Evolutionary conservation across 2,797 vertebrate genomes (phyloP), one percentile per base, ranked within the genome.

Genomic region (Ateles fusciceps): DNA sequence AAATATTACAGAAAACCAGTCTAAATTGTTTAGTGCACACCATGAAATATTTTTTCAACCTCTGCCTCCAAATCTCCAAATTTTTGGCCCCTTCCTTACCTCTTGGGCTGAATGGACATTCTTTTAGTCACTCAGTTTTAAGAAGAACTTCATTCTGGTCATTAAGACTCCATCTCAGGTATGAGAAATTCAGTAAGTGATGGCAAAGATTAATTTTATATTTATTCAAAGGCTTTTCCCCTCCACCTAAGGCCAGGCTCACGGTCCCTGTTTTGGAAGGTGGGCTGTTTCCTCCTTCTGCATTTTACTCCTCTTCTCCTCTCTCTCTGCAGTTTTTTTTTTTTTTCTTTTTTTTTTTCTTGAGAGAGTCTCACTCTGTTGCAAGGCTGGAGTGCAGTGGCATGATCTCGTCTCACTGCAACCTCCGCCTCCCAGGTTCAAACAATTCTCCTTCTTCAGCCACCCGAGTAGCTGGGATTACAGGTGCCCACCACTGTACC

Each of bases 151-250:
- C 84, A 30, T 76, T 72, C 15, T 72, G 30, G 71, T 48, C 80
- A 33, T 72, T 61, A 84, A 88, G 46, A 75, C 52, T 91, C 83
- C 50, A 71, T 44, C 74, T 74, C 52, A 46, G 80, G 36, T 83
- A 46, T 83, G 46, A 78, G 57, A 83, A 86, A 28, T 83, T 79
- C 24, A 46, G n/a, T 46, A 88, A 50, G 26, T 64, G 76, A 88
- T 72, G 90, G 55, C 50, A 59, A 88, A 89, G 30, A 50, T n/a
- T 57, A 55, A 89, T 84, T 97, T 91, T 42, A 57, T 12, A 22
- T 46, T 83, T 33, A 13, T 74, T 92, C 61, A 33, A 30, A 76
- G 33, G 50, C 15, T 42, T 61, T 84, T 64, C 28, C 72, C 46
- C 46, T 39, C 4, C 30, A 0, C 42, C 79, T 17, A 39, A 5